A percentile compares a stretch with the other conserved stretches of the same genome.
Evolutionary conservation across 2,888 invertebrate species (phyloP).

Genomic region (Cryptocephalus moraei): DNA sequence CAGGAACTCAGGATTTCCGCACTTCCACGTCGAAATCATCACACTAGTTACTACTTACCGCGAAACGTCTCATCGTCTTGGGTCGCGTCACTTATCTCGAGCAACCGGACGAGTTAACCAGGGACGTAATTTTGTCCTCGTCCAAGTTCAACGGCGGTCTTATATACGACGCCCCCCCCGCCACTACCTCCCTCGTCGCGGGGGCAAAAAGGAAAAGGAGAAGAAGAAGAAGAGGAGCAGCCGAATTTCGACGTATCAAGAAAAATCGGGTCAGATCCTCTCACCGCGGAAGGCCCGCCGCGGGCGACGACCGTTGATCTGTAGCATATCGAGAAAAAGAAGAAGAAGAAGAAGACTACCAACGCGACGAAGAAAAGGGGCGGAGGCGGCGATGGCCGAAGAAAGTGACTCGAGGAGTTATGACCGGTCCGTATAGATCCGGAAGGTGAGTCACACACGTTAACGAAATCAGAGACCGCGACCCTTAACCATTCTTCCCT

Average conservation of each 20-base stretch:
- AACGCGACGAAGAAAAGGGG: too few relatives aligned
- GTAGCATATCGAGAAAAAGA: neutral
- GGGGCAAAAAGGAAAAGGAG: too few relatives aligned
- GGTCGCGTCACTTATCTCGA: neutral
- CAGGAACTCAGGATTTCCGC: too few relatives aligned
- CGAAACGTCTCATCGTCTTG: neutral
- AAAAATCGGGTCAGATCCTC: slow-evolving; percentile 17
- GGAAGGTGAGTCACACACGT: too few relatives aligned
- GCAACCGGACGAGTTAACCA: neutral
- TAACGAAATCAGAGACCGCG: too few relatives aligned
- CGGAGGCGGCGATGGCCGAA: neutral
- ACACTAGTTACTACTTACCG: neutral
- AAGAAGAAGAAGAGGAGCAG: neutral
- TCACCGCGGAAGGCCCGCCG: slow-evolving; percentile 6
- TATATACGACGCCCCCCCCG: neutral
- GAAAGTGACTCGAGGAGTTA: neutral
- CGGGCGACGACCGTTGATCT: neutral
- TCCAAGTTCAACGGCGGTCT: neutral
- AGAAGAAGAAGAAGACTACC: neutral
- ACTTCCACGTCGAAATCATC: too few relatives aligned
- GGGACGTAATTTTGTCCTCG: neutral
- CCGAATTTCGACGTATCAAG: slow-evolving; percentile 11
- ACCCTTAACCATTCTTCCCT: too few relatives aligned
- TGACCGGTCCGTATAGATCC: too few relatives aligned
- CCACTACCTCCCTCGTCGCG: neutral